phyloP scores from a whole-genome alignment of 2,797 vertebrate species.

The Eulemur albifrons region DNA sequence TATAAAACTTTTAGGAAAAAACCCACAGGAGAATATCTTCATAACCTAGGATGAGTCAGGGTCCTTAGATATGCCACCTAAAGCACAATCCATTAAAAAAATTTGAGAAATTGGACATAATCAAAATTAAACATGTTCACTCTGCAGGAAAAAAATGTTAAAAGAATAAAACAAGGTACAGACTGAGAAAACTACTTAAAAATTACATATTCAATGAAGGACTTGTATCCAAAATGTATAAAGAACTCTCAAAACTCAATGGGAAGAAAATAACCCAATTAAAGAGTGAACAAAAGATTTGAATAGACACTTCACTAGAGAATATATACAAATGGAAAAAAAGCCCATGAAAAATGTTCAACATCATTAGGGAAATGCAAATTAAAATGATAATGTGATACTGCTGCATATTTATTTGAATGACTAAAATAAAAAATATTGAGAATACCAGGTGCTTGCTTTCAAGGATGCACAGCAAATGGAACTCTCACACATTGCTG shows the following conservation, averaged over 20 bases:
- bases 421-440: neutral
- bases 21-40: neutral
- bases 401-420: neutral
- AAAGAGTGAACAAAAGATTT: neutral
- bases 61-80: neutral
- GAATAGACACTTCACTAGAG: neutral
- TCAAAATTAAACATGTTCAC: constrained; percentile 3
- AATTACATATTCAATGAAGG: neutral
- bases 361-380: neutral
- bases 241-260: constrained; percentile 13
- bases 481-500: neutral
- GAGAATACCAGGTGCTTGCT: neutral
- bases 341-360: neutral
- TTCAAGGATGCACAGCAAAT: neutral
- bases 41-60: neutral
- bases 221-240: constrained; percentile 12
- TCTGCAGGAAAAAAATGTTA: neutral
- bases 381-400: neutral
- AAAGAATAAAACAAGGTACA: neutral
- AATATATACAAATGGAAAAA: neutral
- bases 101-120: neutral
- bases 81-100: neutral
- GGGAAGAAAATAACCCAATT: neutral
- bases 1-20: neutral
- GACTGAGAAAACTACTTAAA: neutral